These are phyloP conservation scores for Ploceus nigricollis DNA, from an alignment of 2,113 vertebrate species.

Conservation along the genomic window DNA sequence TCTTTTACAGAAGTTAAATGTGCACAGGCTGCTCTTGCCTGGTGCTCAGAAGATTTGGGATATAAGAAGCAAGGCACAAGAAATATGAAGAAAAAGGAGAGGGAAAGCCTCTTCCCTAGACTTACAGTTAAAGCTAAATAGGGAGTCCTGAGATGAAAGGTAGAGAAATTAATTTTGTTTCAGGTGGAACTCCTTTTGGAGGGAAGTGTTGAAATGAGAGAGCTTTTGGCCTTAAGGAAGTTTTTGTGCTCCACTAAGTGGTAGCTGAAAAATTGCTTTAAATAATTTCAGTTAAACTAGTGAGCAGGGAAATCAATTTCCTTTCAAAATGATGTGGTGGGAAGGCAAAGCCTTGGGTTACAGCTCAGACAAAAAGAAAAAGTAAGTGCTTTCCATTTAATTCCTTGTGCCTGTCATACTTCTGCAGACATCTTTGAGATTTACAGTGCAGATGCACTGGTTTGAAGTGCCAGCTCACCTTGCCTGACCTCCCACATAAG, in stretches of 20 bases:
- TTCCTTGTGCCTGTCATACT: neutral
- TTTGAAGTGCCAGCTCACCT: neutral
- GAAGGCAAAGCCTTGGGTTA: neutral
- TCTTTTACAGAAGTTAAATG: neutral
- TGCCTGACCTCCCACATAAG: neutral
- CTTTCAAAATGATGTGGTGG: neutral
- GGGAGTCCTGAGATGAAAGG: neutral
- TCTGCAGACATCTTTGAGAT: neutral
- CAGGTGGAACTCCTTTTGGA: neutral
- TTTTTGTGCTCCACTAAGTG: neutral
- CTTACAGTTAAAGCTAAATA: neutral
- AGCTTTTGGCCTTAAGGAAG: neutral
- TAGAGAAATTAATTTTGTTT: neutral
- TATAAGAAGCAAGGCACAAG: neutral
- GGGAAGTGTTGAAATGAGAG: conserved; percentile 21
- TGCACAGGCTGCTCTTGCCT: accelerated
- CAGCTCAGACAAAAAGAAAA: neutral
- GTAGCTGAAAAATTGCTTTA: neutral
- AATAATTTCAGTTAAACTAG: neutral
- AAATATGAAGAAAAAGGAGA: neutral
- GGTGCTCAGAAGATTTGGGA: neutral
- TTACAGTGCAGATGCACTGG: neutral
- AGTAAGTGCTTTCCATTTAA: neutral
- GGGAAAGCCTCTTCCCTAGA: neutral
- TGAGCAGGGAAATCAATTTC: conserved; percentile 36